Evolutionary conservation across 2,888 invertebrate genomes (phyloP).

Genomic region (Latheticus oryzae): DNA sequence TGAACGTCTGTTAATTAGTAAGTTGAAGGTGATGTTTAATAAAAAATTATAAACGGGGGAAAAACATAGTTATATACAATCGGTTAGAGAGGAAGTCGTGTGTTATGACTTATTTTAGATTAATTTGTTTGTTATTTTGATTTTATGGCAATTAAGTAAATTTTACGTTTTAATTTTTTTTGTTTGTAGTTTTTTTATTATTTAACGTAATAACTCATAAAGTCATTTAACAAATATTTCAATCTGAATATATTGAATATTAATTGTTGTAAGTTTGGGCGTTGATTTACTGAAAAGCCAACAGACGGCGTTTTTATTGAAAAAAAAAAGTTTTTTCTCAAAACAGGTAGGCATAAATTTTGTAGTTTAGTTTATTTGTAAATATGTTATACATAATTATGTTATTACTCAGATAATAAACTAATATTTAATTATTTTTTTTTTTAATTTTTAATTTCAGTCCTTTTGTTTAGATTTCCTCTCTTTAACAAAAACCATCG

Average conservation of each 20-base stretch:
- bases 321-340: no score
- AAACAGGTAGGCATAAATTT: slow-evolving; percentile 25
- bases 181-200: slow-evolving; percentile 27
- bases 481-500: slow-evolving; percentile 24
- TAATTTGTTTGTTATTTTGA: slow-evolving; percentile 48
- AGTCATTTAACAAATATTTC: slow-evolving; percentile 40
- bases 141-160: slow-evolving; percentile 38
- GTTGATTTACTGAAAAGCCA: slow-evolving; percentile 5
- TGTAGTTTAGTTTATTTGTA: slow-evolving; percentile 43
- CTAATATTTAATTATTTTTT: slow-evolving; percentile 42
- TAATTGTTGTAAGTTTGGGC: slow-evolving; percentile 29
- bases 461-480: slow-evolving; percentile 34
- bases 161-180: slow-evolving; percentile 30
- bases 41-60: slow-evolving; percentile 5
- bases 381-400: slow-evolving; percentile 43
- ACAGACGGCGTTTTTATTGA: slow-evolving; percentile 35
- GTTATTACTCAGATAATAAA: slow-evolving; percentile 44
- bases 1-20: slow-evolving; percentile 19
- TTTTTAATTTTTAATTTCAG: slow-evolving; percentile 31
- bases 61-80: slow-evolving; percentile 30
- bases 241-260: slow-evolving; percentile 31
- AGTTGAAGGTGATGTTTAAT: slow-evolving; percentile 21
- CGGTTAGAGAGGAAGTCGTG: slow-evolving; percentile 52
- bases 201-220: slow-evolving; percentile 34
- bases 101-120: slow-evolving; percentile 47